phyloP scores from a whole-genome alignment of 1,140 invertebrate species.

The Atta cephalotes region DNA sequence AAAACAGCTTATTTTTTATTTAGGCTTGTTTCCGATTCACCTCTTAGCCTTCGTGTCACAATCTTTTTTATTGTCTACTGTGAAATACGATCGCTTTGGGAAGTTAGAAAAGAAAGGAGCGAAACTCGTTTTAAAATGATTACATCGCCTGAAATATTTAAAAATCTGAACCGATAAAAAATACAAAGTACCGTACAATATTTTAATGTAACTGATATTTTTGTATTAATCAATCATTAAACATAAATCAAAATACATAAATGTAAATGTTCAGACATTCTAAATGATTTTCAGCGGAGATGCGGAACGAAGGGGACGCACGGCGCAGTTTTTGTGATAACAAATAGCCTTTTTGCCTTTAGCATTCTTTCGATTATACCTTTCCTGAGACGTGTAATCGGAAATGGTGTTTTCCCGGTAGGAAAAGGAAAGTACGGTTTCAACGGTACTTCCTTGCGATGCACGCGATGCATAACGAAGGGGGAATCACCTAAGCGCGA shows the following conservation, averaged over 20 bases:
- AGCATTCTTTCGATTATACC: not conserved
- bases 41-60: not conserved
- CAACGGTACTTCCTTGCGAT: slow-evolving; percentile 46
- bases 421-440: slow-evolving; percentile 53
- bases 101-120: slow-evolving; percentile 1
- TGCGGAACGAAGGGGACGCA: not conserved
- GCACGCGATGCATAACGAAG: slow-evolving; percentile 58
- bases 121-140: not conserved
- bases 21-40: not conserved
- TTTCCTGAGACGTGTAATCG: slow-evolving; percentile 31
- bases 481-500: slow-evolving; percentile 28
- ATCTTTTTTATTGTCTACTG: not conserved
- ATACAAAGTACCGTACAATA: no score
- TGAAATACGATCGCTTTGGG: slow-evolving; percentile 6
- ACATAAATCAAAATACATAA: not conserved
- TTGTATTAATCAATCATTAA: not conserved
- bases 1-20: not conserved
- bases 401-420: not conserved
- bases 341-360: slow-evolving; percentile 1
- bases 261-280: not conserved
- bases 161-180: not conserved
- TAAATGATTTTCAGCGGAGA: not conserved
- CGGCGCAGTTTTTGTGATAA: not conserved
- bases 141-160: not conserved
- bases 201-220: not conserved